Evolutionary conservation across 2,888 invertebrate genomes (phyloP), one percentile per base, ranked within the genome.

Genomic region (Pristionchus arcanus): DNA sequence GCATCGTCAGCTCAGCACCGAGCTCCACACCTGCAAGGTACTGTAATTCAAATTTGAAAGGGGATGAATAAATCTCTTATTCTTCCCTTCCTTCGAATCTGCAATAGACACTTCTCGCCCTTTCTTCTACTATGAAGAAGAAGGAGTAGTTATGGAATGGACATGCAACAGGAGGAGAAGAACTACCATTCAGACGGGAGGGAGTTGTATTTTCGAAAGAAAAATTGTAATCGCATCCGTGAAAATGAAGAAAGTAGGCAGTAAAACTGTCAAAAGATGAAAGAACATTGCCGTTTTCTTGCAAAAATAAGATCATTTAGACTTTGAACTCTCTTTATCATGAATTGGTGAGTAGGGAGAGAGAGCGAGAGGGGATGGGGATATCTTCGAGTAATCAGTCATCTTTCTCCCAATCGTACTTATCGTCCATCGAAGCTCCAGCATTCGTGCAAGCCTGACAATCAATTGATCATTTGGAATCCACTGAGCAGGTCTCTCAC

Each of bases 351-450:
- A 37, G 34, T 42, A 77, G 86, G 99, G 96, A 74, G 99, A 99
- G 3, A 99, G 99, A 96, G 99, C 99, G 83, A 99, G 96, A 0
- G 98, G n/a, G n/a, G n/a, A n/a, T n/a, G 96, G 99, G 99, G 95
- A 99, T 99, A 28, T 49, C 28, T 53, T 83, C 37, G 28, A 37
- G 31, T 37, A 34, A 37, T 63, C 9, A 63, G 25, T 37, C 68
- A 16, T 68, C 31, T 15, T 31, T 68, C 31, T 68, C 68, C 31
- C 68, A 34, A 68, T 28, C 68, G 16, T 28, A 37, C 96, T 98
- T 98, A 9, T 98, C 98, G 96, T 98, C 98, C 37, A 96, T 98
- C 98, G 96, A 98, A 98, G 90, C 99, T 99, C 99, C 89, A 99
- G 96, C 95, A 63, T 63, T 63, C 25, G 63, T 25, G 11, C 21